Conservation (phyloP, 2,113 vertebrate species). For the Ammodramus savannarum region DNA sequence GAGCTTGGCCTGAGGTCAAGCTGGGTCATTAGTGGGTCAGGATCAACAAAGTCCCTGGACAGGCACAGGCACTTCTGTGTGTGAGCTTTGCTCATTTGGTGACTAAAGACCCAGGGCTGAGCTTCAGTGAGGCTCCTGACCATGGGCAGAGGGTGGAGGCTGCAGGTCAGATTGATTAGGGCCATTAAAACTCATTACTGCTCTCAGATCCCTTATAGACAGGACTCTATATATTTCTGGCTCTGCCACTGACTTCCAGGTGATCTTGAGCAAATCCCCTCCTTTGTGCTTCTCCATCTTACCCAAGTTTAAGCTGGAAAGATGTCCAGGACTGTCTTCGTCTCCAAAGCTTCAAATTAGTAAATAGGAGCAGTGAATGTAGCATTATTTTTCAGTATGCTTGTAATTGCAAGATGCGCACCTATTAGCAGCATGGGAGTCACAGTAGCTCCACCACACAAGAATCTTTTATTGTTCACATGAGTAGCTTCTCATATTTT, state of each 20-base stretch:
- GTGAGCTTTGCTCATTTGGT: background rate
- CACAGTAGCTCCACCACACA: background rate
- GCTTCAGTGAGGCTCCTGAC: background rate
- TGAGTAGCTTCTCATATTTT: slow-evolving; percentile 26
- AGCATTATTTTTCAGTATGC: background rate
- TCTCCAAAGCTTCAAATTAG: background rate
- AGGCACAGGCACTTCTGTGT: background rate
- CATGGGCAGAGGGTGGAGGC: background rate
- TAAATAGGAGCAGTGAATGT: background rate
- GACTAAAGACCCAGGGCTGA: background rate
- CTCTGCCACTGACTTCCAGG: background rate
- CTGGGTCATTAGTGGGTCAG: background rate
- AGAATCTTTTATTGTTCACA: background rate
- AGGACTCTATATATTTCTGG: background rate
- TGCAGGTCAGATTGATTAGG: background rate
- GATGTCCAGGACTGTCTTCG: background rate
- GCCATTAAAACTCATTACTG: background rate
- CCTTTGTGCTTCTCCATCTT: background rate
- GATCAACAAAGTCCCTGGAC: background rate
- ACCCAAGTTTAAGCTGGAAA: background rate
- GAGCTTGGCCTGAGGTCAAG: background rate
- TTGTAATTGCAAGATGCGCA: background rate
- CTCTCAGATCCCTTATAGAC: background rate
- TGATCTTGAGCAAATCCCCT: background rate
- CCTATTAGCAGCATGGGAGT: background rate